Evolutionary conservation across 2,888 invertebrate species (phyloP).

Genomic region (Philaethria dido): DNA sequence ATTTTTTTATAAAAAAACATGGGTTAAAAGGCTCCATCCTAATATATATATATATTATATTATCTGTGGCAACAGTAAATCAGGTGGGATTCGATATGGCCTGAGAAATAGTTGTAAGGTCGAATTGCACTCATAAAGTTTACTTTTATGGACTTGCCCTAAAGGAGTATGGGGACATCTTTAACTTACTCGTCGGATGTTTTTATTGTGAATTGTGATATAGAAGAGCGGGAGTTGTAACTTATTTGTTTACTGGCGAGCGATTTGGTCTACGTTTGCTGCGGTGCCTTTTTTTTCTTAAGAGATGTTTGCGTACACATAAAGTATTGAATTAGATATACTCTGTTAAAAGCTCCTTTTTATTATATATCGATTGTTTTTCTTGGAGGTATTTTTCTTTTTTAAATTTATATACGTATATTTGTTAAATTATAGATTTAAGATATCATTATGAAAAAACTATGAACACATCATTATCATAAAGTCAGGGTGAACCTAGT

Average conservation of each 20-base stretch:
- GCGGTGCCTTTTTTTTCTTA: not conserved
- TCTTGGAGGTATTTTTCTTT: too few species aligned
- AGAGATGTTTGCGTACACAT: not conserved
- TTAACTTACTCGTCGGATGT: slow-evolving; percentile 19
- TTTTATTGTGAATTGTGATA: slow-evolving; percentile 20
- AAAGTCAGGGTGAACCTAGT: too few species aligned
- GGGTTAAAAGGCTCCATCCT: slow-evolving; percentile 1
- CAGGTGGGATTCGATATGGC: slow-evolving; percentile 42
- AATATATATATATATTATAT: slow-evolving; percentile 20
- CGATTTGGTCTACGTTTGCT: not conserved
- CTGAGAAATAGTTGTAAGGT: slow-evolving; percentile 42
- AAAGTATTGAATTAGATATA: not conserved
- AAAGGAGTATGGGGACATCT: slow-evolving; percentile 30
- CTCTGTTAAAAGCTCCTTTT: too few species aligned
- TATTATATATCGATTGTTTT: too few species aligned
- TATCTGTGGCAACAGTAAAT: slow-evolving; percentile 39
- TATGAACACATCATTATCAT: too few species aligned
- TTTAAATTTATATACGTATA: too few species aligned
- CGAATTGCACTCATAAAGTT: slow-evolving; percentile 41
- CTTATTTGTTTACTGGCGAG: slow-evolving; percentile 24
- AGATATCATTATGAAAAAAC: too few species aligned
- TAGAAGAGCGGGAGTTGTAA: slow-evolving; percentile 3
- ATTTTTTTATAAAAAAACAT: not conserved
- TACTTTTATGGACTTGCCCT: slow-evolving; percentile 40
- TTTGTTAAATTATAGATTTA: too few species aligned